Conservation (phyloP, 2,113 vertebrate species). For the Bos indicus region DNA sequence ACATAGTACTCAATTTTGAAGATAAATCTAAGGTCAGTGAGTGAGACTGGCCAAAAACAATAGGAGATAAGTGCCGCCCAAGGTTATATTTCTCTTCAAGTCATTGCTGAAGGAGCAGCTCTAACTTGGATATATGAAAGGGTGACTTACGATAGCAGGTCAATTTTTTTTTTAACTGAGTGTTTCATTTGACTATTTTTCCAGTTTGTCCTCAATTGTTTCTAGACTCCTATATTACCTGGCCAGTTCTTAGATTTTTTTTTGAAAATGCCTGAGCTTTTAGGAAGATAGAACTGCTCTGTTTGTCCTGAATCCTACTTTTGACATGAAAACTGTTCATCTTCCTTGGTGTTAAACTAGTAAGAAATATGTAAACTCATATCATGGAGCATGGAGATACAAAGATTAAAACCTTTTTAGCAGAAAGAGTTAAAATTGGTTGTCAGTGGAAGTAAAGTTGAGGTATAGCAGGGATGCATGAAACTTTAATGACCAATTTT, state of each 20-base stretch:
- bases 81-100: background rate
- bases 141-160: background rate
- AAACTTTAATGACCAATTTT: background rate
- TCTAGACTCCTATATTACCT: background rate
- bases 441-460: background rate
- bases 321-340: background rate
- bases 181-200: background rate
- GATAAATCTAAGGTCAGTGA: background rate
- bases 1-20: background rate
- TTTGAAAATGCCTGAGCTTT: background rate
- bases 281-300: background rate
- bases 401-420: background rate
- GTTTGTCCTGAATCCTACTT: background rate
- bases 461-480: background rate
- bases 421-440: background rate
- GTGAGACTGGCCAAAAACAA: background rate
- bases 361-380: background rate
- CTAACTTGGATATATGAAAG: background rate
- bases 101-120: background rate
- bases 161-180: background rate
- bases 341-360: background rate
- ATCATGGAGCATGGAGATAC: background rate
- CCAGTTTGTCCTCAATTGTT: background rate
- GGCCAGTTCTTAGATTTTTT: background rate
- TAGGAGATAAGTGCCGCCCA: background rate